Percentiles rank a stretch among this genome's conserved stretches.
These are phyloP conservation scores for Hyalella azteca DNA, from an alignment of 2,888 invertebrate genomes.

Conservation along the genomic window DNA sequence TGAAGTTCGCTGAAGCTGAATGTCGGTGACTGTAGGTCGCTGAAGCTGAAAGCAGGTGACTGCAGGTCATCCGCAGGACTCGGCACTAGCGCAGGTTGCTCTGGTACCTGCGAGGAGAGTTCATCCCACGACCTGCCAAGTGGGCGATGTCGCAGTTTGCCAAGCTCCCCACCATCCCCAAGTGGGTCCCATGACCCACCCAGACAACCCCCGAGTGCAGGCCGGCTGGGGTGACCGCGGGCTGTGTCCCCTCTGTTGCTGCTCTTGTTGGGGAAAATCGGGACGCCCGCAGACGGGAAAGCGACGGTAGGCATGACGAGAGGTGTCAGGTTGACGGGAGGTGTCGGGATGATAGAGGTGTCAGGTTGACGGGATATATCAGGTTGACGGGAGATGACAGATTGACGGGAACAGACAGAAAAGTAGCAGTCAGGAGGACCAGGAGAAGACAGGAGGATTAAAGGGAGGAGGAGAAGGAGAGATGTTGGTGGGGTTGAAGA, in stretches of 20 bases:
- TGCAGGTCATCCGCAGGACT: neutral
- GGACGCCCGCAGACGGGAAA: neutral
- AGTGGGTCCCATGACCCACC: slow-evolving; percentile 57
- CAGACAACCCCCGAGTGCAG: slow-evolving; percentile 46
- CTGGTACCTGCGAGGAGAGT: slow-evolving; percentile 41
- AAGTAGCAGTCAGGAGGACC: neutral
- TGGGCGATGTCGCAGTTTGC: neutral
- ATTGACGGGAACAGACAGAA: neutral
- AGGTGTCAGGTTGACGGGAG: neutral
- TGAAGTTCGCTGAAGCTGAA: slow-evolving; percentile 35
- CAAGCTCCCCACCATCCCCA: neutral
- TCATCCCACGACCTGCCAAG: slow-evolving; percentile 41
- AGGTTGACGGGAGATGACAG: neutral
- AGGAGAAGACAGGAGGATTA: neutral
- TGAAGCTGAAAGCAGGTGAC: neutral
- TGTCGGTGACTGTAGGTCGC: neutral
- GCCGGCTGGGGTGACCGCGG: too few species aligned
- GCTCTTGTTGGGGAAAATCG: neutral
- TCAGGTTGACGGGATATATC: neutral
- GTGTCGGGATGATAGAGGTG: neutral
- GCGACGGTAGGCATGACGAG: neutral
- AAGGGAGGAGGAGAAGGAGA: neutral
- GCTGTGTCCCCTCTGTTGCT: neutral
- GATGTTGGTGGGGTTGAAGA: too few species aligned
- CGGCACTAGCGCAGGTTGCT: neutral